Base-by-base conservation (phyloP, 1,140 invertebrate genomes). In the Camponotus vicinus region DNA sequence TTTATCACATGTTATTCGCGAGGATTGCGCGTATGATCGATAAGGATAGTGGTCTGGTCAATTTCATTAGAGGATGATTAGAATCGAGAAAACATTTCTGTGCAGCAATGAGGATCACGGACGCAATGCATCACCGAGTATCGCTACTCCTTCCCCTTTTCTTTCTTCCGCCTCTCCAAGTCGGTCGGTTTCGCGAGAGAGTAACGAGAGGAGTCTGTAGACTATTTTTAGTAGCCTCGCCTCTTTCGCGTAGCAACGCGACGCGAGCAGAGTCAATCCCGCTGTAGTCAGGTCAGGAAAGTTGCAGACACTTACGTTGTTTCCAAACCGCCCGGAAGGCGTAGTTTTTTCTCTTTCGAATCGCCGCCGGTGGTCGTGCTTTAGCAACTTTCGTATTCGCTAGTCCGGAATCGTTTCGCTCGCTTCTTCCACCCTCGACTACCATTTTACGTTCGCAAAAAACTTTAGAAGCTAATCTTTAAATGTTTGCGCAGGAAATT, bases 211-310 rank as follows among this genome's bases (percentile, higher is more conserved):
- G 21, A 69, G 40, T 80, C 49, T 27, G 13, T 7, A 13, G 32
- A 80, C 32, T 86, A 86, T 86, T 82, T 86, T 86, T 86, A 86
- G 77, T 34, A 70, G n/a, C n/a, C 37, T 61, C 55, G 27, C 80
- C 40, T 52, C 32, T 11, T n/a, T 37, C 71, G 75, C 37, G 27
- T 13, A 78, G 45, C 52, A 66, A n/a, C 73, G 61, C 32, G 40
- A 13, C 9, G 75, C 40, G 11, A 37, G 40, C 34, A 80, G 64
- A 49, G 76, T 86, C 84, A 80, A 86, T 86, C 55, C 66, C 55
- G 49, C 40, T 55, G 13, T 52, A 70, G 84, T 69, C 84, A 61
- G 32, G 76, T 86, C 61, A 52, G 84, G 77, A 45, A 86, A 80
- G 52, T 59, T 70, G 42, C 75, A 37, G 64, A 64, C 64, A 80